phyloP scores from a whole-genome alignment of 2,797 vertebrate genomes.

The Paedocypris micromegethes region DNA sequence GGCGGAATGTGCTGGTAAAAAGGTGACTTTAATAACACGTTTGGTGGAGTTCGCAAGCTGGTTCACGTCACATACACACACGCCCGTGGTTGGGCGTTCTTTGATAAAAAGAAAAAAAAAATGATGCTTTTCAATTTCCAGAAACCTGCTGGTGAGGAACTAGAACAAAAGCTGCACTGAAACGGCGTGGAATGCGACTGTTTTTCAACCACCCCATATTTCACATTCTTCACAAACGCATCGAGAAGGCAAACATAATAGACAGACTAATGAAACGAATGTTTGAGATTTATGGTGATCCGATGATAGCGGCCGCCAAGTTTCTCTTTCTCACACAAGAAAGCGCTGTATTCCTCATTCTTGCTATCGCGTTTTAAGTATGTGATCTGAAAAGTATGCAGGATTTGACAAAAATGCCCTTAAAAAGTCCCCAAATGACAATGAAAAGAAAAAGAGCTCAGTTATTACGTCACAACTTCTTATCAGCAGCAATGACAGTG shows the following conservation, averaged over 20 bases:
- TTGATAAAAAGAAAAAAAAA: constrained; percentile 24
- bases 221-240: constrained; percentile 51
- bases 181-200: constrained; percentile 53
- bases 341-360: constrained; percentile 37
- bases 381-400: too few species aligned
- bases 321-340: constrained; percentile 32
- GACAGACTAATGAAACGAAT: constrained; percentile 39
- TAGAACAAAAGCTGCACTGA: constrained; percentile 39
- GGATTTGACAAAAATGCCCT: neutral
- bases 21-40: constrained; percentile 50
- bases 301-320: constrained; percentile 33
- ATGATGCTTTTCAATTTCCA: constrained; percentile 59
- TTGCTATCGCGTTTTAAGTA: neutral
- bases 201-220: constrained; percentile 53
- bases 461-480: too few species aligned
- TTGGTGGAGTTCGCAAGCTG: neutral
- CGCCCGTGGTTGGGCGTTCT: neutral
- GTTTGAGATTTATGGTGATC: constrained; percentile 37
- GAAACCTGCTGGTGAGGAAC: constrained; percentile 59
- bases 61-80: neutral
- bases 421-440: too few species aligned
- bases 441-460: too few species aligned
- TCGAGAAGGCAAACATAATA: constrained; percentile 35
- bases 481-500: too few species aligned
- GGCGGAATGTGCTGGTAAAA: constrained; percentile 51